Conservation (phyloP, 2,888 invertebrate species). For the Phaedon cochleariae region DNA sequence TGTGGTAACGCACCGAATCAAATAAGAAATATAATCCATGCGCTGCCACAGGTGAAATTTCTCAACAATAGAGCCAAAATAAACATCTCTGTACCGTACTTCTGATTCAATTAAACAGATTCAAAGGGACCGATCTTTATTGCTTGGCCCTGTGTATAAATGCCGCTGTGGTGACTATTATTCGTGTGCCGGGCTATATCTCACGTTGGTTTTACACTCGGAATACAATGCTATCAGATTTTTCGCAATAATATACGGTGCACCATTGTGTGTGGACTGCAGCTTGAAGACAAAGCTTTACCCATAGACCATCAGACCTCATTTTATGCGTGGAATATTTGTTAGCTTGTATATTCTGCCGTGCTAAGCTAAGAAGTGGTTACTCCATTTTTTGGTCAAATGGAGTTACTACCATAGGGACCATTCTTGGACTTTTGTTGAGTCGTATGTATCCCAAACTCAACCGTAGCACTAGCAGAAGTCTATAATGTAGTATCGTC, state of each 20-base stretch:
- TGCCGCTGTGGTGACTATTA: conserved; percentile 9
- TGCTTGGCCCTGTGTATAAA: background rate
- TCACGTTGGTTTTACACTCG: conserved; percentile 9
- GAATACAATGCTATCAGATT: conserved; percentile 27
- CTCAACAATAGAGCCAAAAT: conserved; percentile 37
- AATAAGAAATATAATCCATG: conserved; percentile 36
- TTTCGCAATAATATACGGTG: conserved; percentile 25
- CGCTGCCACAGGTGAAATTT: conserved; percentile 29
- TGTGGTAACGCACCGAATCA: conserved; percentile 34
- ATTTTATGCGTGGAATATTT: background rate
- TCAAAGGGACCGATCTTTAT: conserved; percentile 35
- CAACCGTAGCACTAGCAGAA: too few species aligned
- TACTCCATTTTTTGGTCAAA: too few species aligned
- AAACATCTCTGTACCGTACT: conserved; percentile 34
- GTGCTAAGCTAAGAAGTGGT: too few species aligned
- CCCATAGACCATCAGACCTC: background rate
- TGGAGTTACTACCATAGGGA: too few species aligned
- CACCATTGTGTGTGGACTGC: conserved; percentile 18
- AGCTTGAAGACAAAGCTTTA: background rate
- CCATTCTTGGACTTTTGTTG: too few species aligned
- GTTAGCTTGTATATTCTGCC: too few species aligned
- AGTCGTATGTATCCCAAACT: too few species aligned
- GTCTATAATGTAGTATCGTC: too few species aligned
- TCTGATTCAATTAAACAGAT: conserved; percentile 38
- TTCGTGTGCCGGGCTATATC: conserved; percentile 4